These are phyloP conservation scores for Drosophila hawaiiensis DNA, from an alignment of 2,888 invertebrate genomes.

Conservation along the genomic window DNA sequence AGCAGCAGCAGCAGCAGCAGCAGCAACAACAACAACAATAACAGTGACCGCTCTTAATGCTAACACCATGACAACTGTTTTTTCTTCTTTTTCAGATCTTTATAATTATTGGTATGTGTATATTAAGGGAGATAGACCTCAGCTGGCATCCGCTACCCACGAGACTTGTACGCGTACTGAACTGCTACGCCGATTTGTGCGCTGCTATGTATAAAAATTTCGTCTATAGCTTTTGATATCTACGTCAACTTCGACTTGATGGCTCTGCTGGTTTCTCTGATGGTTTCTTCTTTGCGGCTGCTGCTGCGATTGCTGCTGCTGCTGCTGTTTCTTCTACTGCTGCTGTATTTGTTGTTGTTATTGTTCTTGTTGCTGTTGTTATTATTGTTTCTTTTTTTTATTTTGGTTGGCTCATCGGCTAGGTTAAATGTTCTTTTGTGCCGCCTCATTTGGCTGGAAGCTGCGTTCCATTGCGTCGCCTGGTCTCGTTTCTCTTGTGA, in stretches of 20 bases:
- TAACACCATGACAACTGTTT: conserved; percentile 73
- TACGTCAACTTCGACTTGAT: not conserved
- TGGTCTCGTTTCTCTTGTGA: conserved; percentile 61
- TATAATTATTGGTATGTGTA: conserved; percentile 33
- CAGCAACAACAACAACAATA: conserved; percentile 46
- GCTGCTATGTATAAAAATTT: conserved; percentile 84
- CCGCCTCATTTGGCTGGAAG: conserved; percentile 47
- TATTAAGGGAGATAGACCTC: conserved; percentile 64
- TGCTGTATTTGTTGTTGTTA: conserved; percentile 5
- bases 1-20: conserved; percentile 38
- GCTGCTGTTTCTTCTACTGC: conserved; percentile 5
- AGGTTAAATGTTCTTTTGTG: conserved; percentile 69
- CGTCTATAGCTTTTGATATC: conserved; percentile 52
- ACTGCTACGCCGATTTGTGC: conserved; percentile 78
- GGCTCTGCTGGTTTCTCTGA: not conserved
- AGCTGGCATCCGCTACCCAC: conserved; percentile 84
- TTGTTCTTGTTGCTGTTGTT: not conserved
- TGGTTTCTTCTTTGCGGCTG: conserved; percentile 10
- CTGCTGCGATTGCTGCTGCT: conserved; percentile 2
- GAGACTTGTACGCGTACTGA: conserved; percentile 85
- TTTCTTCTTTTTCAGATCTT: conserved; percentile 37
- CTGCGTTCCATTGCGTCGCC: conserved; percentile 42
- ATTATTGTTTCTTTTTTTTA: conserved; percentile 5
- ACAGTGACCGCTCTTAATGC: conserved; percentile 63
- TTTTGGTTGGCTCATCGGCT: conserved; percentile 40